These are phyloP conservation scores for Pyrocoelia pectoralis DNA, from an alignment of 2,888 invertebrate species.

Conservation along the genomic window DNA sequence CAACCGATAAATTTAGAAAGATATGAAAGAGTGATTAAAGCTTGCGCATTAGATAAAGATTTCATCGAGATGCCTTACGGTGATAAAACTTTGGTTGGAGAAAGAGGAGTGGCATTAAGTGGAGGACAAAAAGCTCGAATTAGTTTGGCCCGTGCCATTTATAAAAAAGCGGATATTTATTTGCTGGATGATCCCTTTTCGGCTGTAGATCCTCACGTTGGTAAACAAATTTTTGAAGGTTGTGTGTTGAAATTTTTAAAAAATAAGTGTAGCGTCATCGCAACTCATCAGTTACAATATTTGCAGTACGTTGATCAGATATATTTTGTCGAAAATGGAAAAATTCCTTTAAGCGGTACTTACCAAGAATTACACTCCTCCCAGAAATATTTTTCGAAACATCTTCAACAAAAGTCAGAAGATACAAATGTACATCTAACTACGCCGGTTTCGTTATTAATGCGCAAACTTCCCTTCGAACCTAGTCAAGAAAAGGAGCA, in stretches of 20 bases:
- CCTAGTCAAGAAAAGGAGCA: conserved; percentile 63
- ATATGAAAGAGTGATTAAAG: conserved; percentile 70
- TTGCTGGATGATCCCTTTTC: conserved; percentile 87
- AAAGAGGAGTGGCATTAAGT: conserved; percentile 73
- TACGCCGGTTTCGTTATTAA: conserved; percentile 39
- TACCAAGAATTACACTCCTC: conserved; percentile 73
- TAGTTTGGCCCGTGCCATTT: conserved; percentile 82
- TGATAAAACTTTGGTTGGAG: conserved; percentile 81
- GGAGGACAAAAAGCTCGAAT: conserved; percentile 87
- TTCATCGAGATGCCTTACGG: conserved; percentile 75
- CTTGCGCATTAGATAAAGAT: conserved; percentile 74
- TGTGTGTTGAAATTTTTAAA: conserved; percentile 70
- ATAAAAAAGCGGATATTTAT: conserved; percentile 82
- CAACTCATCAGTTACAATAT: conserved; percentile 76
- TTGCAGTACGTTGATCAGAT: conserved; percentile 64
- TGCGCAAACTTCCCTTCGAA: conserved; percentile 45
- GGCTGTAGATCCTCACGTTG: conserved; percentile 88
- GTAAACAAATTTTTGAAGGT: conserved; percentile 83
- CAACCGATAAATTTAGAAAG: conserved; percentile 70
- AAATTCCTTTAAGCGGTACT: conserved; percentile 67
- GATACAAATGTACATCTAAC: conserved; percentile 48
- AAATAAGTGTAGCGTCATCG: conserved; percentile 73
- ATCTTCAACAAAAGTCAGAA: conserved; percentile 50
- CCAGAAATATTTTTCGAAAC: conserved; percentile 75
- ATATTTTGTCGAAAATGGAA: conserved; percentile 64